Evolutionary conservation across 2,888 invertebrate genomes (phyloP).

Genomic region (Lasius platythorax): DNA sequence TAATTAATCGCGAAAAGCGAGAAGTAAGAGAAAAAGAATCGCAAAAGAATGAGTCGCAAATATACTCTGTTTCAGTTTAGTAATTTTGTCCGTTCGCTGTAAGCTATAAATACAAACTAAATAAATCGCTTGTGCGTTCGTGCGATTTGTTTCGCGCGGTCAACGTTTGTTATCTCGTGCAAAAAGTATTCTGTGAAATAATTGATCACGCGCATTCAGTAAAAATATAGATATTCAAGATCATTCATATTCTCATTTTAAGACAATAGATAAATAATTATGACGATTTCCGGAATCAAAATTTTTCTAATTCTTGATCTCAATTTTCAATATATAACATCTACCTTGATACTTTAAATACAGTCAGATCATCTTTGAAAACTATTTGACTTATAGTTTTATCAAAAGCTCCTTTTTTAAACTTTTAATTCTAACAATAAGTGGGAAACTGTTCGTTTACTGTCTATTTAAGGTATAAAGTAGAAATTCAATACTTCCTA

Average conservation of each 20-base stretch:
- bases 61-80: slow-evolving; percentile 32
- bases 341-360: too few relatives aligned
- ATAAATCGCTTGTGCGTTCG: not conserved
- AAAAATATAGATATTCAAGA: not conserved
- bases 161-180: not conserved
- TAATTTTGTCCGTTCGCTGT: not conserved
- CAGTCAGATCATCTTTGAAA: too few relatives aligned
- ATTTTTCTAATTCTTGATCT: not conserved
- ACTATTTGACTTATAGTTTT: not conserved
- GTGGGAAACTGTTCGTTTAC: not conserved
- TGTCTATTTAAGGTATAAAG: not conserved
- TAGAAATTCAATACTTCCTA: not conserved
- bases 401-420: not conserved
- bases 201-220: not conserved
- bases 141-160: not conserved
- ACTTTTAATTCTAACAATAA: not conserved
- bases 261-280: not conserved
- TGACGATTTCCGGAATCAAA: not conserved
- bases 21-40: not conserved
- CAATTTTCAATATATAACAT: not conserved
- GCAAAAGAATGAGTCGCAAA: not conserved
- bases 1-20: slow-evolving; percentile 69
- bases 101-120: not conserved
- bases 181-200: not conserved
- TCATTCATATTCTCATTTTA: not conserved